These are phyloP conservation scores for Scolopax bukidnonensis DNA, from an alignment of 2,797 vertebrate species.

Conservation along the genomic window DNA sequence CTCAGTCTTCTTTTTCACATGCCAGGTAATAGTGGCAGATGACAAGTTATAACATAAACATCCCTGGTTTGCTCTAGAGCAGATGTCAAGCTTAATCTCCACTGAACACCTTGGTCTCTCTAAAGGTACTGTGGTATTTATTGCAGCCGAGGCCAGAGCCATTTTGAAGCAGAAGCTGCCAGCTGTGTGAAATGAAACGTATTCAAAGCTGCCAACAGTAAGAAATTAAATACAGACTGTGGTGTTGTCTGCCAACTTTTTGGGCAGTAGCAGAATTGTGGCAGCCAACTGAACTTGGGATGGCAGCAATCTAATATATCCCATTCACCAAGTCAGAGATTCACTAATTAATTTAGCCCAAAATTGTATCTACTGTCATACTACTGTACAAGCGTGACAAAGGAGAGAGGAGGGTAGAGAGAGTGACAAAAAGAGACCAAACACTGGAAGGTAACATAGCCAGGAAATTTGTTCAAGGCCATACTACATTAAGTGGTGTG, in stretches of 20 bases:
- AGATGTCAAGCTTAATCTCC: conserved; percentile 49
- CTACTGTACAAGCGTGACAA: neutral
- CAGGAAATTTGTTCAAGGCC: neutral
- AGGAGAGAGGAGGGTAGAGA: neutral
- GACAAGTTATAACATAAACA: conserved; percentile 12
- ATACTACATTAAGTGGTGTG: neutral
- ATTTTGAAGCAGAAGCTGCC: conserved; percentile 32
- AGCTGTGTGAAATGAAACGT: conserved; percentile 46
- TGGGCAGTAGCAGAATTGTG: neutral
- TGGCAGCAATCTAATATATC: neutral
- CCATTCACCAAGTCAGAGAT: neutral
- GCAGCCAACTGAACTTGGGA: conserved; percentile 15
- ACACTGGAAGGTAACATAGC: neutral
- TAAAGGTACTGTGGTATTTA: conserved; percentile 19
- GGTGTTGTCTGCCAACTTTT: neutral
- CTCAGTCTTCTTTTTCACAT: neutral
- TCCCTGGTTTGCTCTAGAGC: conserved; percentile 3
- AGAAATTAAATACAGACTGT: conserved; percentile 42
- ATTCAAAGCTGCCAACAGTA: conserved; percentile 1
- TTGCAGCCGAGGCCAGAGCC: conserved; percentile 7
- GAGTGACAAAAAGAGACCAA: neutral
- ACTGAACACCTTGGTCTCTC: conserved; percentile 18
- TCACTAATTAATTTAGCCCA: conserved; percentile 14
- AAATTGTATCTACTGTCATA: neutral
- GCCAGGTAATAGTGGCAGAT: neutral